Evolutionary conservation across 2,888 invertebrate genomes (phyloP).

Genomic region (Epinotia ramella): DNA sequence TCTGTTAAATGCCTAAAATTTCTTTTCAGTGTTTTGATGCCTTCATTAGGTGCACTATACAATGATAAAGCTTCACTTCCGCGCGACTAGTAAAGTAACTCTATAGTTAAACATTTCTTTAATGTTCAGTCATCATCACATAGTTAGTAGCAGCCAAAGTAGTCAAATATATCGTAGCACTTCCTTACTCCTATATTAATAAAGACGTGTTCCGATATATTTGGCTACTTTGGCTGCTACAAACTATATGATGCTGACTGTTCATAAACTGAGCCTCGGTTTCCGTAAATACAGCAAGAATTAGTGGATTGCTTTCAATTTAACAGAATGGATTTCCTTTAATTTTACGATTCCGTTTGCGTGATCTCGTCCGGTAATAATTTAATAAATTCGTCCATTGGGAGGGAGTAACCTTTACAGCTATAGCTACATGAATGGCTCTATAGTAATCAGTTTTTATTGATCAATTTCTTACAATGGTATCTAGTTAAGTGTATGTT

Average conservation of each 20-base stretch:
- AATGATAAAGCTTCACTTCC: constrained; percentile 7
- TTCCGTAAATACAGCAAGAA: constrained; percentile 47
- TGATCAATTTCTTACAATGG: constrained; percentile 57
- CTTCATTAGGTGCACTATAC: constrained; percentile 56
- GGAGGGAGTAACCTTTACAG: constrained; percentile 64
- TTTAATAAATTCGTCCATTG: constrained; percentile 80
- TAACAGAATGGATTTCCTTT: constrained; percentile 79
- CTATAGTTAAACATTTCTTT: constrained; percentile 1
- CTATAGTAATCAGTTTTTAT: constrained; percentile 74
- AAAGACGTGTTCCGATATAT: too few relatives aligned
- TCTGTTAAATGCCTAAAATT: constrained; percentile 54
- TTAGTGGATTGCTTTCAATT: constrained; percentile 79
- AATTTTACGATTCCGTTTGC: constrained; percentile 84
- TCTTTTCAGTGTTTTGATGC: constrained; percentile 61
- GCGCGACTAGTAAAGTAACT: neutral
- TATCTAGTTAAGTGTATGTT: constrained; percentile 16
- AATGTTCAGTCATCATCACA: too few relatives aligned
- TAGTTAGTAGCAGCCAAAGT: too few relatives aligned
- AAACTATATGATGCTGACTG: too few relatives aligned
- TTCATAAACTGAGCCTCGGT: constrained; percentile 17
- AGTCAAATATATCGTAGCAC: too few relatives aligned
- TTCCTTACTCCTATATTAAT: too few relatives aligned
- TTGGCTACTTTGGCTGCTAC: too few relatives aligned
- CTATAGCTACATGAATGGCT: constrained; percentile 61
- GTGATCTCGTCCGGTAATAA: constrained; percentile 83